Evolutionary conservation across 2,113 vertebrate genomes (phyloP).

Genomic region (Stegastes partitus): DNA sequence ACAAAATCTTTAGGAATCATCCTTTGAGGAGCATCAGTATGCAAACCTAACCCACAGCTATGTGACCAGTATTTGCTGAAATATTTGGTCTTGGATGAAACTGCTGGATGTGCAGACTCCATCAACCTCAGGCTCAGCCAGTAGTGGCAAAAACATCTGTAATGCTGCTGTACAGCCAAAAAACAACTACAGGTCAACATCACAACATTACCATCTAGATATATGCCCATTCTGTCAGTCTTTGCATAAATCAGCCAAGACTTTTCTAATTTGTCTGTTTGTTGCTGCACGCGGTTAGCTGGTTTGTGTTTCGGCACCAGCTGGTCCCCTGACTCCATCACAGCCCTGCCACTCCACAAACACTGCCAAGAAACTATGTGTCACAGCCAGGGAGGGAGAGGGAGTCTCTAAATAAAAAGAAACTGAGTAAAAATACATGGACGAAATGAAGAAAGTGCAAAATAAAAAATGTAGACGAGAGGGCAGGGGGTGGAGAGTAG

Average conservation of each 20-base stretch:
- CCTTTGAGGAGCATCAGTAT: background rate
- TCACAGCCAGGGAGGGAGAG: constrained; percentile 12
- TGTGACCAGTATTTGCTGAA: background rate
- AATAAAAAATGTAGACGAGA: too few species aligned
- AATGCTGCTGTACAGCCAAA: background rate
- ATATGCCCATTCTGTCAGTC: too few species aligned
- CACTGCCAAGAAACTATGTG: constrained; percentile 50
- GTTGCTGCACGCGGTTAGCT: background rate
- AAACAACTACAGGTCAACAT: background rate
- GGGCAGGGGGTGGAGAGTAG: background rate
- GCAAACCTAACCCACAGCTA: background rate
- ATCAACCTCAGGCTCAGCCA: background rate
- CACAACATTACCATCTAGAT: background rate
- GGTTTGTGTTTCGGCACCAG: constrained; percentile 32
- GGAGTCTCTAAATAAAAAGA: too few species aligned
- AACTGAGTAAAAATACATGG: too few species aligned
- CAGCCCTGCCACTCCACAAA: constrained; percentile 20
- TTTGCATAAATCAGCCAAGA: background rate
- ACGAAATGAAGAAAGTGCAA: too few species aligned
- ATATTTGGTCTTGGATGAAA: background rate
- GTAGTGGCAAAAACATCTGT: background rate
- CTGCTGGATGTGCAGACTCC: background rate
- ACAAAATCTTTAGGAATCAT: background rate
- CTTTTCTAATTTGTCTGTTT: background rate
- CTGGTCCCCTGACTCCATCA: constrained; percentile 35